phyloP scores from a whole-genome alignment of 2,113 vertebrate genomes.

The Fukomys damarensis region DNA sequence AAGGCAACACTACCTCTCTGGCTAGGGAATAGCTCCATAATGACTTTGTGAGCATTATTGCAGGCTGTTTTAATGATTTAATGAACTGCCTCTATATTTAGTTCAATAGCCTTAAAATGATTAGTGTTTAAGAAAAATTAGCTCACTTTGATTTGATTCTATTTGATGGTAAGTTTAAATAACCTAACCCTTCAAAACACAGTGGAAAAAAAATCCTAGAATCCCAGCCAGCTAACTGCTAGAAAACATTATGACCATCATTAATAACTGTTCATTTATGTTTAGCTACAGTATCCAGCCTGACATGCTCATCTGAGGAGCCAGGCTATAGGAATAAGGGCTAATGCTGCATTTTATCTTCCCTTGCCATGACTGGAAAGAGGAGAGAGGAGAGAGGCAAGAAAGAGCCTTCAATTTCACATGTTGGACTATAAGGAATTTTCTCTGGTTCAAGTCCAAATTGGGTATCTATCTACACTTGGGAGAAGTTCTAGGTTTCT shows the following conservation, averaged over 20 bases:
- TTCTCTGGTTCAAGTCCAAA: conserved; percentile 54
- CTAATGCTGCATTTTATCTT: conserved; percentile 65
- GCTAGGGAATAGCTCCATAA: conserved; percentile 94
- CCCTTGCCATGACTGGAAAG: conserved; percentile 10
- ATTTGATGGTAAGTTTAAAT: conserved; percentile 92
- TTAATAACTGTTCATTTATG: conserved; percentile 90
- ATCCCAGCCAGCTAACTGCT: conserved; percentile 89
- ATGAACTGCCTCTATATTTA: conserved; percentile 94
- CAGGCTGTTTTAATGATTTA: conserved; percentile 95
- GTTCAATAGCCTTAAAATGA: conserved; percentile 94
- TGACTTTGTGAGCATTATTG: conserved; percentile 95
- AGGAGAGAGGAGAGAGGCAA: conserved; percentile 2
- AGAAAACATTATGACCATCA: conserved; percentile 88
- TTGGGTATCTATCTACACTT: conserved; percentile 36
- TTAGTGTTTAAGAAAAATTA: conserved; percentile 94
- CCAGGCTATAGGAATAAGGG: conserved; percentile 74
- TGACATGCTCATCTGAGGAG: conserved; percentile 81
- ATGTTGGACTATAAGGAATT: neutral
- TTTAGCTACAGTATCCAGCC: conserved; percentile 86
- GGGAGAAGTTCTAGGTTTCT: conserved; percentile 41
- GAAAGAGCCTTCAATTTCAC: neutral
- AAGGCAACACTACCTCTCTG: conserved; percentile 93
- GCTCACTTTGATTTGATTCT: conserved; percentile 92
- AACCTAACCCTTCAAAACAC: conserved; percentile 91
- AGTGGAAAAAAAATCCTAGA: conserved; percentile 88